These are phyloP conservation scores for Pogonocherus hispidulus DNA, from an alignment of 2,888 invertebrate species.

Conservation along the genomic window DNA sequence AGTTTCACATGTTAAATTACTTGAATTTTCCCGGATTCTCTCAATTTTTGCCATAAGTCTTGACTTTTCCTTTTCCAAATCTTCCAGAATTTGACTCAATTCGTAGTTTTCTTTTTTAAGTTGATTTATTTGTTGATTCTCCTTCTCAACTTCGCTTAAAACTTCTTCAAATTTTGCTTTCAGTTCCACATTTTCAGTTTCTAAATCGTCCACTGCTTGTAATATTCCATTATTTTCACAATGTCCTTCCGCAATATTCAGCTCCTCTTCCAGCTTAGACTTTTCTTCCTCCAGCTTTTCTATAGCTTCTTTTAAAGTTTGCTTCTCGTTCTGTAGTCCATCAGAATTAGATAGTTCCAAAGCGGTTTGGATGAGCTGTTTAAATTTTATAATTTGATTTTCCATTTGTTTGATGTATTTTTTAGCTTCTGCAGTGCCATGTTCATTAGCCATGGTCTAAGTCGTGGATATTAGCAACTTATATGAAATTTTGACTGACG, in stretches of 20 bases:
- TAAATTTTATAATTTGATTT: conserved; percentile 51
- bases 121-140: conserved; percentile 40
- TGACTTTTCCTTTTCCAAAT: conserved; percentile 45
- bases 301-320: conserved; percentile 41
- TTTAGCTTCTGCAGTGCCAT: conserved; percentile 37
- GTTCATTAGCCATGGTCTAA: conserved; percentile 6
- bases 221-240: conserved; percentile 26
- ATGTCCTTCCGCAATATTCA: conserved; percentile 33
- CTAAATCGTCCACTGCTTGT: conserved; percentile 30
- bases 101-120: conserved; percentile 42
- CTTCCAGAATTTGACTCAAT: conserved; percentile 40
- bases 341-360: conserved; percentile 47
- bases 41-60: conserved; percentile 37
- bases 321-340: conserved; percentile 38
- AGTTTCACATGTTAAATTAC: background rate
- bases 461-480: background rate
- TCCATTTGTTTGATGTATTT: conserved; percentile 52
- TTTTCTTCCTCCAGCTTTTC: conserved; percentile 49
- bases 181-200: conserved; percentile 45
- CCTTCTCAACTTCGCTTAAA: conserved; percentile 42
- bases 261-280: conserved; percentile 43
- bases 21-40: background rate
- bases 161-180: conserved; percentile 45
- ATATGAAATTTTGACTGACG: conserved; percentile 13
- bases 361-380: conserved; percentile 47